Percentiles rank a stretch among this genome's conserved stretches.
Evolutionary conservation across 1,140 invertebrate species (phyloP).

Genomic region (Gonatopus flavifemur): DNA sequence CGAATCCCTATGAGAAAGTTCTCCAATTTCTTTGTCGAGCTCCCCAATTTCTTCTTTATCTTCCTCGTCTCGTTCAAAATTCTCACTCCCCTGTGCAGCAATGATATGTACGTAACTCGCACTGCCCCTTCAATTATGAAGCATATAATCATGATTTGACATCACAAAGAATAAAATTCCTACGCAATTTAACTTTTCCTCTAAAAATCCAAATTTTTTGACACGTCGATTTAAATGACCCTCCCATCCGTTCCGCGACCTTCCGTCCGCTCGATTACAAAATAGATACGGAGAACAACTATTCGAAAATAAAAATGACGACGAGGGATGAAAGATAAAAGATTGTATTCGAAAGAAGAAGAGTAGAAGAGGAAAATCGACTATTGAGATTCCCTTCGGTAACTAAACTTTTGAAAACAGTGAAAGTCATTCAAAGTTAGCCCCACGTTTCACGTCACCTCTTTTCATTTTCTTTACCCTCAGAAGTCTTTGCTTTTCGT

Average conservation of each 20-base stretch:
- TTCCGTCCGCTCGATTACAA: background rate
- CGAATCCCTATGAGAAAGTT: background rate
- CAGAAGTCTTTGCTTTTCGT: conserved; percentile 22
- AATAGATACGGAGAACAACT: background rate
- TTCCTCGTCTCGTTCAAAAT: too few relatives aligned
- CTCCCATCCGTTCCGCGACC: too few relatives aligned
- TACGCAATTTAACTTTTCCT: too few relatives aligned
- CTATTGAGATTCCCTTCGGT: conserved; percentile 35
- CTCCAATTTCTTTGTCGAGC: background rate
- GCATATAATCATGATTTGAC: too few relatives aligned
- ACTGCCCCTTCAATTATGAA: too few relatives aligned
- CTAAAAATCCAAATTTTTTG: too few relatives aligned
- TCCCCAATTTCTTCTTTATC: too few relatives aligned
- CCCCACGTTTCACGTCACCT: conserved; percentile 35
- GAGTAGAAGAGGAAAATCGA: background rate
- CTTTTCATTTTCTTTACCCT: conserved; percentile 34
- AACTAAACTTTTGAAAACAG: conserved; percentile 52
- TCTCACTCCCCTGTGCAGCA: too few relatives aligned
- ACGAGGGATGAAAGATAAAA: background rate
- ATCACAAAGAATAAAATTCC: too few relatives aligned
- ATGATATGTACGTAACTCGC: too few relatives aligned
- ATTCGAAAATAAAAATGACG: background rate
- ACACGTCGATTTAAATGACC: too few relatives aligned
- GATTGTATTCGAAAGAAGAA: conserved; percentile 2
- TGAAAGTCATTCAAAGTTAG: conserved; percentile 54